Conservation (phyloP, 2,113 vertebrate species). For the Lagopus leucura region DNA sequence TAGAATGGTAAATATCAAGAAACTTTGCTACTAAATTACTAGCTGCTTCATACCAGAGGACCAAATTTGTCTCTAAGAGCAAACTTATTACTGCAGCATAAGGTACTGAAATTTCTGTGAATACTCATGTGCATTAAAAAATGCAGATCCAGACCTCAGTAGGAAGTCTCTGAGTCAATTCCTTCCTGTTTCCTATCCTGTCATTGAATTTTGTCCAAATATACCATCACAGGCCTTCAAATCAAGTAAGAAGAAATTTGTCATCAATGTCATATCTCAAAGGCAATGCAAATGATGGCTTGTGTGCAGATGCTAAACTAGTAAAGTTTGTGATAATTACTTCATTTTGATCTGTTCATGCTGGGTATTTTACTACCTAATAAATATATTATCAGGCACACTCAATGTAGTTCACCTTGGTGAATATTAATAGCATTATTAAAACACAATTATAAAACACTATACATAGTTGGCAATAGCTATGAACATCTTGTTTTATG, state of each 20-base stretch:
- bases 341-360: background rate
- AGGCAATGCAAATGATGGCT: background rate
- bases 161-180: background rate
- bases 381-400: background rate
- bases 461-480: background rate
- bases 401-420: background rate
- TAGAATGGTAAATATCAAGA: background rate
- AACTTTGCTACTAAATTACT: background rate
- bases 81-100: background rate
- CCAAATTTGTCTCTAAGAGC: background rate
- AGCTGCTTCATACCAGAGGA: background rate
- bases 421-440: slow-evolving; percentile 50
- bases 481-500: background rate
- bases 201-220: background rate
- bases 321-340: background rate
- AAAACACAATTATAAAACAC: slow-evolving; percentile 2
- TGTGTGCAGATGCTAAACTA: slow-evolving; percentile 2
- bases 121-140: background rate
- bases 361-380: background rate
- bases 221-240: background rate
- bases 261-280: background rate
- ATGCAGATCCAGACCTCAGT: background rate
- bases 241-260: background rate
- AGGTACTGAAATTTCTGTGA: background rate
- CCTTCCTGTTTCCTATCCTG: background rate